Evolutionary conservation across 2,888 invertebrate species (phyloP), one percentile per base, ranked within the genome.

Genomic region (Mesorhabditis sp.): DNA sequence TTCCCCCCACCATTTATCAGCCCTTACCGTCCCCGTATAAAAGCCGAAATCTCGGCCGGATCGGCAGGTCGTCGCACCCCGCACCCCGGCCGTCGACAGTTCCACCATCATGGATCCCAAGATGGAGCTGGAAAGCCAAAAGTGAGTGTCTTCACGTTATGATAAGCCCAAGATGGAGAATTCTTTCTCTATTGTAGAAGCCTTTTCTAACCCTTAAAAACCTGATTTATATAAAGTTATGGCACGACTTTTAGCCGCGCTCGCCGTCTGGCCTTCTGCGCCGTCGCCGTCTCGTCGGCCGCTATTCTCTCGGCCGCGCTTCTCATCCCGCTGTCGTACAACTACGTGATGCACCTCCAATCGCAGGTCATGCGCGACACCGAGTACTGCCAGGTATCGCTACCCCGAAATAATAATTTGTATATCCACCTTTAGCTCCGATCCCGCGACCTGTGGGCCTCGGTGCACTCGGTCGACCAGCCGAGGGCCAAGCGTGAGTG

Each of bases 11-110:
- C 28, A 28, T 28, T 28, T 28, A 28, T 28, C 28, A 28, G 28
- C 28, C 28, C 28, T 28, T 28, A 28, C 28, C 28, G 28, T 28
- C 28, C 28, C 28, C 28, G 28, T 28, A 28, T 28, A 28, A 28
- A 28, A 28, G 28, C 28, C 28, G 28, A 28, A 28, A 28, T 28
- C 28, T 28, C 28, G 28, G 28, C 28, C 28, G 28, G 28, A 28
- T 28, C 28, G 28, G 28, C 28, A 28, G 28, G 1, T 28, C 28
- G 28, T 28, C 28, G 28, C 28, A 28, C 28, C 28, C 28, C 28
- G 28, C 28, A 28, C 28, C 90, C 87, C 87, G 66, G 87, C 87
- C 72, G 10, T 10, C 7, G 7, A 13, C n/a, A 7, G 7, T 7
- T 63, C 63, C n/a, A 63, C 28, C n/a, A 63, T 28, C n/a, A 63